Evolutionary conservation across 1,140 invertebrate species (phyloP).

Genomic region (Meloidogyne hapla): DNA sequence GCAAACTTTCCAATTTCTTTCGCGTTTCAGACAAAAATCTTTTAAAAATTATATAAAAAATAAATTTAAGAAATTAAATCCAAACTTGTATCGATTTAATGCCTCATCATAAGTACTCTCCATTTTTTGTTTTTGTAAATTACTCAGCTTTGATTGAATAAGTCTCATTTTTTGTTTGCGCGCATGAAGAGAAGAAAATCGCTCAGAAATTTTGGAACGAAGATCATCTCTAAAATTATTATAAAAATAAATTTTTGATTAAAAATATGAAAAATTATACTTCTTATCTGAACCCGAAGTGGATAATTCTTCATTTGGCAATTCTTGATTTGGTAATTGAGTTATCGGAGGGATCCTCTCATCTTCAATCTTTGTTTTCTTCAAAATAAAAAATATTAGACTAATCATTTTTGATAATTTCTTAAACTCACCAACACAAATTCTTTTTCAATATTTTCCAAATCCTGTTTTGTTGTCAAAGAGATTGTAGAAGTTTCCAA

Average conservation of each 20-base stretch:
- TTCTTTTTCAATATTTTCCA: neutral
- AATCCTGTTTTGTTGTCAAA: neutral
- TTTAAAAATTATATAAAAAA: constrained; percentile 10
- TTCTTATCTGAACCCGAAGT: constrained; percentile 7
- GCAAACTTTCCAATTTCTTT: constrained; percentile 33
- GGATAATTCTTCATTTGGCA: neutral
- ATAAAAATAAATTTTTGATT: constrained; percentile 13
- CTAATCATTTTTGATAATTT: neutral
- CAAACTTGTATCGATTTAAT: constrained; percentile 33
- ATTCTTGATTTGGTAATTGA: constrained; percentile 2
- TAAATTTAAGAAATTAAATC: neutral
- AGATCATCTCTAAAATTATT: constrained; percentile 31
- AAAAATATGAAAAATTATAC: constrained; percentile 25
- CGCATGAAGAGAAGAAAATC: constrained; percentile 35
- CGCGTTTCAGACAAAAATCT: constrained; percentile 36
- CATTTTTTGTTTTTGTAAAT: constrained; percentile 34
- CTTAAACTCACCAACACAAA: neutral
- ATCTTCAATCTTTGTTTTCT: neutral
- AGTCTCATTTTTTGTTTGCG: constrained; percentile 39
- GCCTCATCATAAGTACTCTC: constrained; percentile 32
- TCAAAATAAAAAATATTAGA: neutral
- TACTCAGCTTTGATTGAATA: constrained; percentile 24
- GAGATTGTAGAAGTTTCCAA: neutral
- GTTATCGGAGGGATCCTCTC: constrained; percentile 23
- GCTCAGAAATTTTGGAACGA: constrained; percentile 36